Evolutionary conservation across 2,797 vertebrate species (phyloP).

Genomic region (Melanotaenia maccullochi): DNA sequence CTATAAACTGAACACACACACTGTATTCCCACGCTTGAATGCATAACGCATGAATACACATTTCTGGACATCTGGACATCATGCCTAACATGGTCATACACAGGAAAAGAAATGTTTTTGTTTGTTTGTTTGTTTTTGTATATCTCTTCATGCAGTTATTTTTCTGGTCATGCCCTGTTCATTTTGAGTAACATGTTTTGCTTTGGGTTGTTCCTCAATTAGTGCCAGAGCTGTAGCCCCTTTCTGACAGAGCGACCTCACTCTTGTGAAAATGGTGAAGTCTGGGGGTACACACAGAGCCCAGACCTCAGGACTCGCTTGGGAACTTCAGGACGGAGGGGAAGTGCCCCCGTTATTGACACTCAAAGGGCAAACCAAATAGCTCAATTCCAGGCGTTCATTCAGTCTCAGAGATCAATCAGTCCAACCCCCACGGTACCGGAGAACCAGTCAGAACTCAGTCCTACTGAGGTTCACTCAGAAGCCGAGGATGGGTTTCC

Average conservation of each 20-base stretch:
- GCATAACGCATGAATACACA: neutral
- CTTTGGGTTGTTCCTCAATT: slow-evolving; percentile 71
- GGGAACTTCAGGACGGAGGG: slow-evolving; percentile 63
- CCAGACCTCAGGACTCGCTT: slow-evolving; percentile 59
- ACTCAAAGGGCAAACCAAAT: slow-evolving; percentile 55
- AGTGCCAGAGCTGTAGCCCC: slow-evolving; percentile 63
- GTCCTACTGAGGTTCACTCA: slow-evolving; percentile 36
- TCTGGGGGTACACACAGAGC: slow-evolving; percentile 51
- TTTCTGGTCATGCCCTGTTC: slow-evolving; percentile 25
- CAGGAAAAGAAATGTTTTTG: neutral
- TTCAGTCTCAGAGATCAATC: slow-evolving; percentile 61
- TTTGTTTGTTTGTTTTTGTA: slow-evolving; percentile 18
- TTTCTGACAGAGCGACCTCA: slow-evolving; percentile 63
- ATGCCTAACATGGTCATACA: neutral
- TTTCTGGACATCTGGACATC: slow-evolving; percentile 6
- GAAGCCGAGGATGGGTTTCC: slow-evolving; percentile 44
- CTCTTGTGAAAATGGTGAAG: slow-evolving; percentile 66
- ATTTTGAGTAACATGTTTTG: slow-evolving; percentile 68
- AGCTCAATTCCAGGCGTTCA: slow-evolving; percentile 54
- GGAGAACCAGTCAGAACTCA: slow-evolving; percentile 44
- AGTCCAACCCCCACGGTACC: slow-evolving; percentile 49
- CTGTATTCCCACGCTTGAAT: slow-evolving; percentile 2
- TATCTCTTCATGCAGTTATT: slow-evolving; percentile 16
- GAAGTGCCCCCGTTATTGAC: slow-evolving; percentile 79
- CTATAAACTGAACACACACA: slow-evolving; percentile 10